These are phyloP conservation scores for Vireo griseus DNA, from an alignment of 2,797 vertebrate genomes.

Conservation along the genomic window DNA sequence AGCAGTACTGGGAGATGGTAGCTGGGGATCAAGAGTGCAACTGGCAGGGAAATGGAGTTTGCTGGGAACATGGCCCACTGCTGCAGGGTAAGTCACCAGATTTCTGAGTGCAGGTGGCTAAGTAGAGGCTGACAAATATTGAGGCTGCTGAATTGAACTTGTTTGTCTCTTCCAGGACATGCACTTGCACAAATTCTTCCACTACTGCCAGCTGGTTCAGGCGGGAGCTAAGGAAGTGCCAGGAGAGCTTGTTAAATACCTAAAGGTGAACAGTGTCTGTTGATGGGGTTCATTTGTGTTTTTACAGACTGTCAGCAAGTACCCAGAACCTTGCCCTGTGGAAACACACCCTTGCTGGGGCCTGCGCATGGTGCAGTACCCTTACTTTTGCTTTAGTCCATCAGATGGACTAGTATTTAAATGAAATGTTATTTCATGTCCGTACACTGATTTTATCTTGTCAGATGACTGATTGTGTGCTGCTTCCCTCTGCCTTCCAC, in stretches of 20 bases:
- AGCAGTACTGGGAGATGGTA: background rate
- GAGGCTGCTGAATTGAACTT: background rate
- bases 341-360: background rate
- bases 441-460: background rate
- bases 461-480: background rate
- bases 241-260: slow-evolving; percentile 90
- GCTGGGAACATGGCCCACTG: background rate
- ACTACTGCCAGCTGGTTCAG: slow-evolving; percentile 88
- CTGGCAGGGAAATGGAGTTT: background rate
- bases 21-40: background rate
- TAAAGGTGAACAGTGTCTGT: slow-evolving; percentile 82
- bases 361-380: accelerated
- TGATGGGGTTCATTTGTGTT: background rate
- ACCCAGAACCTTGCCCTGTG: background rate
- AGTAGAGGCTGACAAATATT: background rate
- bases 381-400: background rate
- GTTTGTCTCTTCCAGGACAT: slow-evolving; percentile 81
- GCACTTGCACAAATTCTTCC: slow-evolving; percentile 95
- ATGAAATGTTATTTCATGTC: background rate
- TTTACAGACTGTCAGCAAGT: background rate
- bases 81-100: background rate
- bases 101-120: background rate
- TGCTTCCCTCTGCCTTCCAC: background rate
- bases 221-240: slow-evolving; percentile 82
- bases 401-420: background rate